Evolutionary conservation across 2,797 vertebrate species (phyloP).

Genomic region (Eulemur mongoz): DNA sequence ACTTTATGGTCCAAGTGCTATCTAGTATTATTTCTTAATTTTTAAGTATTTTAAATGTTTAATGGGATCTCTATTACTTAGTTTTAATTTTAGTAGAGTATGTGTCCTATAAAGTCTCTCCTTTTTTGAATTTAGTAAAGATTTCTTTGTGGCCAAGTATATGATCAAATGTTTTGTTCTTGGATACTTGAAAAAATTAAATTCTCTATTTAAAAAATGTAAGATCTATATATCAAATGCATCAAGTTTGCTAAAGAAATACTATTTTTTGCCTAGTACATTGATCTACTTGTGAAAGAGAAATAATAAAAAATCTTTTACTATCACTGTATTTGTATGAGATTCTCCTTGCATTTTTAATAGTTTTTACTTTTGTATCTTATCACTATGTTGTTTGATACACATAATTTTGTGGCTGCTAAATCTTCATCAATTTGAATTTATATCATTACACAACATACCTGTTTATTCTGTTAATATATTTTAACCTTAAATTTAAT

Average conservation of each 20-base stretch:
- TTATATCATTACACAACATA: background rate
- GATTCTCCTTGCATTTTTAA: background rate
- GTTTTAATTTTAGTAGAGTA: background rate
- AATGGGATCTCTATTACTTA: background rate
- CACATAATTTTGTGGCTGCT: background rate
- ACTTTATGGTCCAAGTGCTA: background rate
- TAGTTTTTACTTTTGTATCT: background rate
- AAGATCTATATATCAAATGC: background rate
- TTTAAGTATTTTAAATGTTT: background rate
- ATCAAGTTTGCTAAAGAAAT: background rate
- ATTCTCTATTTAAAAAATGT: slow-evolving; percentile 1
- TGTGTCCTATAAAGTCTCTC: background rate
- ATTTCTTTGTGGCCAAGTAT: background rate
- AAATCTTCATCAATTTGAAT: background rate
- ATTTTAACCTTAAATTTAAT: slow-evolving; percentile 19
- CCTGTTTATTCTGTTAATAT: background rate
- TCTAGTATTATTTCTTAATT: background rate
- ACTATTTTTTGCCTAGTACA: background rate
- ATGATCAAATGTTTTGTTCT: background rate
- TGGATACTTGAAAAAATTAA: background rate
- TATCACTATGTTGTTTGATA: background rate
- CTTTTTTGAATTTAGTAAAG: background rate
- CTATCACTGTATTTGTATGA: background rate
- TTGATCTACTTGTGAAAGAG: background rate
- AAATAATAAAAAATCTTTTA: background rate